A percentile compares a stretch with the other conserved stretches of the same genome.
These are phyloP conservation scores for Rambutsinella grinnellia DNA, from an alignment of 2,888 invertebrate species.

Conservation along the genomic window DNA sequence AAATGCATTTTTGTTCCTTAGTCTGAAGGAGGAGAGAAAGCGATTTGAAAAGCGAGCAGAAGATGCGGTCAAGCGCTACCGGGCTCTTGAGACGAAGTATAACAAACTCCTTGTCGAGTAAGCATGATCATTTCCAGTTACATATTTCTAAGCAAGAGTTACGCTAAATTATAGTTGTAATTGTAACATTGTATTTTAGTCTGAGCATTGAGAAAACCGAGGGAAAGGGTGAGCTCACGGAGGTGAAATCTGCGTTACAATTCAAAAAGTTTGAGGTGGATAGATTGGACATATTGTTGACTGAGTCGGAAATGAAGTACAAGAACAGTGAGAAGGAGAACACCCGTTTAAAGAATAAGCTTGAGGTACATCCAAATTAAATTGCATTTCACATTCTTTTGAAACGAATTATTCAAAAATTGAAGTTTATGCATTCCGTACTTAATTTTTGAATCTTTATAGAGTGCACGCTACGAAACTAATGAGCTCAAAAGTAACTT, in stretches of 20 bases:
- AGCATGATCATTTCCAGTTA: no score
- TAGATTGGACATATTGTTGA: neutral
- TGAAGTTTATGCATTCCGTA: neutral
- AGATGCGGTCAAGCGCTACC: neutral
- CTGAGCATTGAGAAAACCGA: constrained; percentile 10
- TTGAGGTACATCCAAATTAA: no score
- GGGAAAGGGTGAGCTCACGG: neutral
- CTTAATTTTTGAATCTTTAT: neutral
- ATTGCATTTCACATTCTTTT: neutral
- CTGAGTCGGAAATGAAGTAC: neutral
- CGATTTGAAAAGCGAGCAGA: neutral
- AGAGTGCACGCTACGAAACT: no score
- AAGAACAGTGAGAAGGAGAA: neutral
- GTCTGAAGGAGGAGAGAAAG: neutral
- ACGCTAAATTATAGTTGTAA: no score
- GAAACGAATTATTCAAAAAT: neutral
- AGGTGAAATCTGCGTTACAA: neutral
- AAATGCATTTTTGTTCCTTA: no score
- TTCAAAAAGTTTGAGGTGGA: constrained; percentile 8
- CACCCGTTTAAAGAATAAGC: neutral
- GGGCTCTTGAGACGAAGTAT: neutral
- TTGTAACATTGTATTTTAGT: no score
- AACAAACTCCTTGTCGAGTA: neutral
- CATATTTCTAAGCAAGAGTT: no score
- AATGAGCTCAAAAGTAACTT: neutral